Evolutionary conservation across 30 jellyfish, hydroid and myxozoan genomes (phyloP).

Genomic region (Pelagia noctiluca): DNA sequence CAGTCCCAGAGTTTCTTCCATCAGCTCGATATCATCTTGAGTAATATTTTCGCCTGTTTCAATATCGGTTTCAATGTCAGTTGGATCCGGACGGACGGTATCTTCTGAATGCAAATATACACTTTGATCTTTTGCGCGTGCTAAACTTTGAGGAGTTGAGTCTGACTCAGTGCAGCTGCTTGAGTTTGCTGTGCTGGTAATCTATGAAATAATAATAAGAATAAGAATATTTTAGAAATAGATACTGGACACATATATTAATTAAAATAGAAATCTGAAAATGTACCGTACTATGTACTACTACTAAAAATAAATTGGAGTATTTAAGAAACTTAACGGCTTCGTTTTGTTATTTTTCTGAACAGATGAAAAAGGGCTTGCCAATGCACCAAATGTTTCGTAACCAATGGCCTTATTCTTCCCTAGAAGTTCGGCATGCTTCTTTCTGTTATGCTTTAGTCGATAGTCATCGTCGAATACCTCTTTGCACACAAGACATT

Average conservation of each 20-base stretch:
- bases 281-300: not conserved
- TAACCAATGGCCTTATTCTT: constrained; percentile 8
- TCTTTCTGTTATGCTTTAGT: constrained; percentile 17
- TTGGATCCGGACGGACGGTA: too few species aligned
- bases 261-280: not conserved
- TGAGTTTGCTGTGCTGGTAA: too few species aligned
- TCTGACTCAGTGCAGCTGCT: too few species aligned
- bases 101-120: too few species aligned
- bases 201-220: not conserved
- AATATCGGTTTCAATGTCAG: too few species aligned
- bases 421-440: constrained; percentile 9
- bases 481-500: constrained; percentile 25
- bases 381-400: not conserved
- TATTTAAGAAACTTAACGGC: not conserved
- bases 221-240: too few species aligned
- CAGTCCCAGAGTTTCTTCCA: too few species aligned
- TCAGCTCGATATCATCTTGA: too few species aligned
- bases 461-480: constrained; percentile 28
- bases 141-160: too few species aligned
- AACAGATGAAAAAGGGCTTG: not conserved
- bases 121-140: too few species aligned
- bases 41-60: too few species aligned
- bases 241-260: not conserved
- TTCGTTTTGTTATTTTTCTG: not conserved
- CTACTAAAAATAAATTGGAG: too few species aligned